Evolutionary conservation across 2,797 vertebrate species (phyloP).

Genomic region (Garrulus glandarius): DNA sequence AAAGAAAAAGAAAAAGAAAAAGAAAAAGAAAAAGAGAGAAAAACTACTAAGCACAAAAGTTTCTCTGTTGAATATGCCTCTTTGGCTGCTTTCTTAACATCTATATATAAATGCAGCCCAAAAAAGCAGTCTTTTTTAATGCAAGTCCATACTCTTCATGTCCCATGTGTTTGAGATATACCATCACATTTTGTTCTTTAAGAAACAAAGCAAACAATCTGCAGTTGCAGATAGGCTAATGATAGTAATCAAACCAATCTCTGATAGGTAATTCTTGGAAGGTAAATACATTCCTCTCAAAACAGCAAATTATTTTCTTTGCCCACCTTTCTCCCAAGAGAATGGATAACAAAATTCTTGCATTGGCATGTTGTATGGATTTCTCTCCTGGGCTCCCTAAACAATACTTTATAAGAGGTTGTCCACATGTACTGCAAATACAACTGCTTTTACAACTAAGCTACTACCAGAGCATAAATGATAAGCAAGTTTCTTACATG

Average conservation of each 20-base stretch:
- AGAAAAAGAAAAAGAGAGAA: not conserved
- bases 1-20: accelerated
- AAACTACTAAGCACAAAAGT: not conserved
- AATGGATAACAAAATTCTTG: not conserved
- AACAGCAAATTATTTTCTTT: not conserved
- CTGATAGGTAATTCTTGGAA: not conserved
- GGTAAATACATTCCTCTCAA: not conserved
- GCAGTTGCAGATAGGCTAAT: not conserved
- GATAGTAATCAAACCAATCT: not conserved
- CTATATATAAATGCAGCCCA: not conserved
- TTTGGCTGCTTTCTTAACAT: not conserved
- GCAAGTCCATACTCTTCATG: not conserved
- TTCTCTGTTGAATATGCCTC: not conserved
- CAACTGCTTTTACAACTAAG: not conserved
- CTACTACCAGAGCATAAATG: not conserved
- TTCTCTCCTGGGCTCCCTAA: constrained; percentile 28
- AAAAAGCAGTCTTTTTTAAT: not conserved
- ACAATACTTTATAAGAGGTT: not conserved
- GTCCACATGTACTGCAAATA: not conserved
- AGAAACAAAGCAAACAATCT: not conserved
- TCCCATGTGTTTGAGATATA: not conserved
- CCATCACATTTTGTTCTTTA: not conserved
- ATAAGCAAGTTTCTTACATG: not conserved
- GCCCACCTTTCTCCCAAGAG: not conserved
- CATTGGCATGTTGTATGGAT: not conserved